Evolutionary conservation across 2,888 invertebrate species (phyloP), one percentile per base, ranked within the genome.

Genomic region (Drosophila mimica): DNA sequence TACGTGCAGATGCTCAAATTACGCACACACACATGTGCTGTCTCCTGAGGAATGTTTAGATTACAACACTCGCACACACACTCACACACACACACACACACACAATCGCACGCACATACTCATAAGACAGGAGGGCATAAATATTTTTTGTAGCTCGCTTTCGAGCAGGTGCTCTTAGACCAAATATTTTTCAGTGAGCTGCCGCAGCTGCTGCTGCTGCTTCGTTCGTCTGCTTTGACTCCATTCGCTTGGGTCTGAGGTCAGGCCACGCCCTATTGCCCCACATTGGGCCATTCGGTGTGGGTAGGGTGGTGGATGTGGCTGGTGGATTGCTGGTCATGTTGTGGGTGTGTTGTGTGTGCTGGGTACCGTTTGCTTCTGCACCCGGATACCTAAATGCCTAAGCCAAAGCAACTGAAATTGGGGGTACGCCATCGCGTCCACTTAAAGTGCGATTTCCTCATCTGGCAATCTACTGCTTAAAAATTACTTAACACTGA

Each of bases 1-100:
- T 78, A 83, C 89, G 87, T 86, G 83, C 73, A 88, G 87, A 83
- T 88, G 75, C 74, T 85, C 76, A 66, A 69, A 74, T 70, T 73
- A 70, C 65, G 49, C 60, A 62, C 68, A 68, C 28, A 57, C 51
- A 57, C 31, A 64, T 31, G 38, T 40, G 46, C 38, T 49, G 63
- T 57, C 49, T 75, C 51, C 58, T 30, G 25, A 43, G 68, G 79
- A 82, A 79, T 82, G 75, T 61, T 75, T 52, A 71, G 82, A 75
- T 80, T 80, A 82, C 66, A 72, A 51, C 63, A 51, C 46, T 40
- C 34, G 40, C 25, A 28, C 59, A n/a, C 17, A 31, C 46, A 51
- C 48, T 33, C 33, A 53, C 20, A 28, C 59, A n/a, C 17, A 33
- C 48, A 33, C 17, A 46, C 36, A 68, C 15, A 25, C 6, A 25